Conservation (phyloP, 2,888 invertebrate species). For the Hydropsyche betteni region DNA sequence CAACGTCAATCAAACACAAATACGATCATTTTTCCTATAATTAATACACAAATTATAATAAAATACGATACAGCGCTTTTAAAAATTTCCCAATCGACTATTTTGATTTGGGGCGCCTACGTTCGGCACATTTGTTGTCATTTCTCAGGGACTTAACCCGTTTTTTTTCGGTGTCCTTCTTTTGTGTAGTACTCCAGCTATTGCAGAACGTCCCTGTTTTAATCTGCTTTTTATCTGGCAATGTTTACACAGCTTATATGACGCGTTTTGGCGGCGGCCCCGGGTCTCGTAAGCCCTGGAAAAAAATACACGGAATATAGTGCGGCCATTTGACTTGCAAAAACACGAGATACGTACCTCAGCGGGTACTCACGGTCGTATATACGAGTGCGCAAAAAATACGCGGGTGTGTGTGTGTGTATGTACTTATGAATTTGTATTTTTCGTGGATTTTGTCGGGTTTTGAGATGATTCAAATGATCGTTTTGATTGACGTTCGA, state of each 20-base stretch:
- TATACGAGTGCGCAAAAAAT: no score
- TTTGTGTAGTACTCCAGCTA: slow-evolving; percentile 15
- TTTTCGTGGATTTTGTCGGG: no score
- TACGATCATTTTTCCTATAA: no score
- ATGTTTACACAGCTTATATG: slow-evolving; percentile 39
- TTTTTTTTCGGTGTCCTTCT: slow-evolving; percentile 35
- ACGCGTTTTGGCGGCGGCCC: slow-evolving; percentile 1
- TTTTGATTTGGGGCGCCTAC: slow-evolving; percentile 14
- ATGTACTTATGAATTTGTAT: no score
- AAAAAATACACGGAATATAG: slow-evolving; percentile 34
- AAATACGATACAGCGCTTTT: no score
- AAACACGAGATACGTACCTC: slow-evolving; percentile 22
- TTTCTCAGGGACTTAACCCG: slow-evolving; percentile 48
- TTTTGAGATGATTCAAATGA: no score
- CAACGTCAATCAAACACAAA: no score
- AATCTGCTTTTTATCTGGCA: slow-evolving; percentile 48
- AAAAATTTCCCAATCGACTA: no score
- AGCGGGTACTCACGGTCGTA: no score
- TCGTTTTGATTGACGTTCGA: no score
- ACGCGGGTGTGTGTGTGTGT: no score
- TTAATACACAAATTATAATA: no score
- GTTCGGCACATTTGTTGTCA: slow-evolving; percentile 49
- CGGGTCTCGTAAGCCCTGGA: slow-evolving; percentile 16
- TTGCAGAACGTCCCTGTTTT: slow-evolving; percentile 35
- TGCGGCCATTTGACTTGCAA: slow-evolving; percentile 26